Evolutionary conservation across 2,797 vertebrate genomes (phyloP), one percentile per base, ranked within the genome.

Genomic region (Diplodus puntazzo): DNA sequence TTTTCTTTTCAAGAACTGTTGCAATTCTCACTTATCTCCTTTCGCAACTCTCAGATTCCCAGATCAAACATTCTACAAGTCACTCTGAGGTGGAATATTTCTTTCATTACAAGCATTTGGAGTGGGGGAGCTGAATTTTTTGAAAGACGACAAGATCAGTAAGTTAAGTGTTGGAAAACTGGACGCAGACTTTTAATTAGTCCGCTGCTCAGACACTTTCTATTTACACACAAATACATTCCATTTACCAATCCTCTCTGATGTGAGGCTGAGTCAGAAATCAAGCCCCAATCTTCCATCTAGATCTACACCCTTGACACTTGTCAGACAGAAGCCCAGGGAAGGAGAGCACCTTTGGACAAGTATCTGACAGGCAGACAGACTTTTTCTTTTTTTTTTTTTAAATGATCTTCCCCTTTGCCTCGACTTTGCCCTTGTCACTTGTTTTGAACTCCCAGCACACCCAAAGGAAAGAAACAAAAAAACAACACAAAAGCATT

Each of bases 81-180:
- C 21, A 70, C 59, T 73, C 54, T 8, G 53, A 63, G 27, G 49
- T 67, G 18, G 30, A 70, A 83, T 83, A 60, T 74, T 80, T 80
- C 53, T 86, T 78, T 84, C 34, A 87, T 75, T 75, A 68, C 42
- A 70, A 71, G 59, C 48, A 72, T 69, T 68, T 55, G 11, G 20
- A 78, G 25, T 4, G 10, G 20, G 25, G 50, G 27, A 55, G 61
- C 3, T 48, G 14, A 34, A 43, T 69, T 52, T 76, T 76, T 53
- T 62, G 1, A 54, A 63, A 77, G 39, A 48, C 69, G 48, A 70
- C 43, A 58, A 54, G 69, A 75, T 75, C 39, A 73, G 66, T 70
- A 14, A 73, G 52, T 58, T 75, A 42, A 53, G 48, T 18, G 49
- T 34, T 61, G n/a, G 42, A 67, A 76, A 69, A 69, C 49, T 58